Percentiles rank a stretch among this genome's conserved stretches.
Conservation (phyloP, 2,797 vertebrate species). For the Typhlichthys eigenmanni region DNA sequence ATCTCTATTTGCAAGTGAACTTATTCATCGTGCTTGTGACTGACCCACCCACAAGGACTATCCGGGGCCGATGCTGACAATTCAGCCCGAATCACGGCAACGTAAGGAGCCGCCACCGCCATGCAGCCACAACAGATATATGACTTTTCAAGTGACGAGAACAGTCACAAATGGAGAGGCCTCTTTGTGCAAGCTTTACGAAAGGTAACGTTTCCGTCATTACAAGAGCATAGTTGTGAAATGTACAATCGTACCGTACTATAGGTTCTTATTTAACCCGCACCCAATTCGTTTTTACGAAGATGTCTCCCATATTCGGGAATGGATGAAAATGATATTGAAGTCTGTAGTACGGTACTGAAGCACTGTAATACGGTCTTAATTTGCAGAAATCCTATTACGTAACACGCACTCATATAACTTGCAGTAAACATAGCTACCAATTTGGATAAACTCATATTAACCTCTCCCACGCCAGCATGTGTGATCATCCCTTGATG, state of each 20-base stretch:
- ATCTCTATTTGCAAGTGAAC: conserved; percentile 36
- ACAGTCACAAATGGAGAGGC: conserved; percentile 95
- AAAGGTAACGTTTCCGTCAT: conserved; percentile 79
- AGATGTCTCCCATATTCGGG: conserved; percentile 15
- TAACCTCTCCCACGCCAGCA: neutral
- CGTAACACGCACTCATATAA: neutral
- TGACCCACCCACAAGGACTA: conserved; percentile 77
- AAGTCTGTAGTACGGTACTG: neutral
- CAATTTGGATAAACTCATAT: neutral
- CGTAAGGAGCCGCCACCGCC: conserved; percentile 79
- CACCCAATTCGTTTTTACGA: conserved; percentile 7
- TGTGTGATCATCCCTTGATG: neutral
- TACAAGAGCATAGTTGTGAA: neutral
- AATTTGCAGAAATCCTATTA: neutral
- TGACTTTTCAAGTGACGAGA: conserved; percentile 96
- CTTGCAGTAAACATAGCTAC: neutral
- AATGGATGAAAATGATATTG: neutral
- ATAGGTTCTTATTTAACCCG: neutral
- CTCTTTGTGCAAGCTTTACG: conserved; percentile 91
- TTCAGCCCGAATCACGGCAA: conserved; percentile 78
- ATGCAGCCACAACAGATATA: conserved; percentile 95
- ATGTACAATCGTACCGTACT: neutral
- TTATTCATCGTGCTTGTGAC: conserved; percentile 66
- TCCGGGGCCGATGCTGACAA: conserved; percentile 85
- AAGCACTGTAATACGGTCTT: neutral